Evolutionary conservation across 2,113 vertebrate species (phyloP).

Genomic region (Centropus unirufus): DNA sequence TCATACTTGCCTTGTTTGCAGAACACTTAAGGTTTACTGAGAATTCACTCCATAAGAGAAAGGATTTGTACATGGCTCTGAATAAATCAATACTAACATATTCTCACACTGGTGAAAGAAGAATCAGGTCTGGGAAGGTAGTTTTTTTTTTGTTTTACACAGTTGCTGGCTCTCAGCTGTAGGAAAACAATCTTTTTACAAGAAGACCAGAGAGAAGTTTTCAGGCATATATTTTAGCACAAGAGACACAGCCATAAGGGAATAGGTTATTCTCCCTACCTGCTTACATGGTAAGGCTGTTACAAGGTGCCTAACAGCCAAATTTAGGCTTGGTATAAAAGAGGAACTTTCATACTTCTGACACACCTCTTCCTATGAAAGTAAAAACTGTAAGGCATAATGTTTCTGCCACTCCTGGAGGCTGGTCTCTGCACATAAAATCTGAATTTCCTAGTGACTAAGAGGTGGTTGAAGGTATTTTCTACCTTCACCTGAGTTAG

Average conservation of each 20-base stretch:
- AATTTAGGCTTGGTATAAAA: background rate
- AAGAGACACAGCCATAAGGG: background rate
- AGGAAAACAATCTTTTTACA: background rate
- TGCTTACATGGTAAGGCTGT: background rate
- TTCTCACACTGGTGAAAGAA: background rate
- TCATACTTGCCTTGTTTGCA: background rate
- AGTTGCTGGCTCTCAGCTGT: background rate
- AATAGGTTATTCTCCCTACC: background rate
- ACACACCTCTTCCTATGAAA: background rate
- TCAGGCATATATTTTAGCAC: fast-evolving
- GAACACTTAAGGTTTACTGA: background rate
- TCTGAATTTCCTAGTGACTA: background rate
- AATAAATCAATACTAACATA: background rate
- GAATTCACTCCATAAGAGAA: background rate
- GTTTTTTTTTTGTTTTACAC: background rate
- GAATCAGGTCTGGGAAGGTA: background rate
- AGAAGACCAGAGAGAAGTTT: background rate
- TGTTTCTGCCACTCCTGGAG: background rate
- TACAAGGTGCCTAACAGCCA: background rate
- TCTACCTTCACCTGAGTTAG: background rate
- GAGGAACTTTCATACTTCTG: background rate
- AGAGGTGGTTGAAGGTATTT: background rate
- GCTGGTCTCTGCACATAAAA: background rate
- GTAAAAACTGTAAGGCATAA: background rate
- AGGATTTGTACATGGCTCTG: background rate